Base-by-base conservation (phyloP, 2,797 vertebrate species). In the Cottoperca gobio region DNA sequence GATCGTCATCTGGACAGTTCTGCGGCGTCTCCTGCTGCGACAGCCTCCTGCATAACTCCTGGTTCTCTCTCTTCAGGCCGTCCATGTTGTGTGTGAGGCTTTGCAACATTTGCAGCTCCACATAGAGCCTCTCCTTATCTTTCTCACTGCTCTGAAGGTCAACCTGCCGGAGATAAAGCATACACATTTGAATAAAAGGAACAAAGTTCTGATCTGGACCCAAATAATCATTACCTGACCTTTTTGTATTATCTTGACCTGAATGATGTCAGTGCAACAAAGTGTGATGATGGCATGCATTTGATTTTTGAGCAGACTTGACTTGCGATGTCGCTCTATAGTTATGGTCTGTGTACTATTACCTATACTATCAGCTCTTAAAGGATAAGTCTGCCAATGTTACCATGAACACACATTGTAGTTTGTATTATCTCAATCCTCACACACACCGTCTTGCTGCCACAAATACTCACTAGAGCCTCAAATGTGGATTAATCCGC, bases 61-160 rank as follows among this genome's bases (percentile, higher is more conserved):
- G 84, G 79, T 92, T 93, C 81, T 93, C 89, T 1, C 24, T 70
- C 76, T 53, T 76, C 71, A 91, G 17, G 9, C 77, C 80, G 4
- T 92, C 88, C 40, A 87, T 14, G 31, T 72, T 55, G 4, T 42
- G 49, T 1, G 10, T 24, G 26, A 82, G 40, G 33, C 26, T 57
- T 4, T 83, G 73, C n/a, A 87, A 35, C 53, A 31, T 81, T 45
- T 83, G 81, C 31, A 94, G 79, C 78, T 95, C 91, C 1, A 42
- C 67, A 2, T 31, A 21, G 8, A 95, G 60, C 28, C 78, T 78
- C 45, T 88, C 80, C 1, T 92, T 94, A 43, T 94, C 92, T 28
- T 86, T 94, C 67, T 78, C 81, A 11, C 80, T 90, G 89, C 73
- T 92, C 81, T 92, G 87, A 14, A 95, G 81, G 76, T 96, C 95